Evolutionary conservation across 53 echinoderm and acorn worm species (phyloP), one percentile per base, ranked within the genome.

Genomic region (Patiria pectinifera): DNA sequence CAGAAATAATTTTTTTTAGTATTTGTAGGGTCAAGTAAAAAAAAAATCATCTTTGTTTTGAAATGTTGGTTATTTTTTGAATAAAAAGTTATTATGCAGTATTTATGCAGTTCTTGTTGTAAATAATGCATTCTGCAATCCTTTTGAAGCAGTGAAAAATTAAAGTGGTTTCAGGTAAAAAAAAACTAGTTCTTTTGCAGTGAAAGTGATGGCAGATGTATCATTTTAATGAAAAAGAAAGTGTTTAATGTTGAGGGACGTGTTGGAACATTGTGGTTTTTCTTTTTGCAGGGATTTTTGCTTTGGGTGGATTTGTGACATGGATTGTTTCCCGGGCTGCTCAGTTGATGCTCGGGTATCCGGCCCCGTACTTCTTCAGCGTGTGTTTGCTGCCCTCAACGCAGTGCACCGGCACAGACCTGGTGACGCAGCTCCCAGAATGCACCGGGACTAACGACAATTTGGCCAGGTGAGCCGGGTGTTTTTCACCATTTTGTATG

Each of bases 291-390:
- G 97, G 97, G 22, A 89, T 97, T 49, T 96, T 95, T 86, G 84
- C 89, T 0, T 48, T 97, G 14, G 97, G 97, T 80, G 96, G 93
- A 14, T 97, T 97, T 62, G 62, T 90, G 35, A 95, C 95, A 0
- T 94, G 96, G 91, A 96, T 97, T 59, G 53, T 97, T 26, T 89
- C 92, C 6, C 94, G 95, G 16, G 92, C 92, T 70, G 93, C 94
- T 24, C 94, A 95, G 85, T 58, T 97, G 8, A 92, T 99, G 19
- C 69, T 96, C 0, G 96, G 97, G 6, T 94, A 92, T 9, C 99
- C 99, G 11, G 92, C 97, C 6, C 99, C 99, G 3, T 83, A 99
- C 66, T 99, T 97, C 92, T 96, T 99, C 94, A 86, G 93, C 47
- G 88, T 62, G 21, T 95, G 96, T 75, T 59, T 84, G 15, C 93